Evolutionary conservation across 2,797 vertebrate species (phyloP).

Genomic region (Lithobates sylvaticus): DNA sequence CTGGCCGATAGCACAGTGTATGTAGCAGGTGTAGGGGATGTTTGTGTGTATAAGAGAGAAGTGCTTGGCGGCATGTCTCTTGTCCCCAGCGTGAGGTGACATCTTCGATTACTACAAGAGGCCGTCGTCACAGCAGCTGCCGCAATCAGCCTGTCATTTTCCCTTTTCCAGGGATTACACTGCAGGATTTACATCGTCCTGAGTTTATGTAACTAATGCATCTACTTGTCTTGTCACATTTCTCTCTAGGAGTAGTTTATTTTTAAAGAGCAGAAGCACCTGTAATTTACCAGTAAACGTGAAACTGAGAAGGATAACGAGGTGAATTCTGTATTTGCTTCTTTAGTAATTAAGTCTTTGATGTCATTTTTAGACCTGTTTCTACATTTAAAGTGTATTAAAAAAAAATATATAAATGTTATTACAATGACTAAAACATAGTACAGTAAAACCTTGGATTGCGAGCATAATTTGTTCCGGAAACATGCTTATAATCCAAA

Average conservation of each 20-base stretch:
- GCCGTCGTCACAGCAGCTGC: conserved; percentile 13
- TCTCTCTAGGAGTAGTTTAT: background rate
- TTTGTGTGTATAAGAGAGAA: conserved; percentile 20
- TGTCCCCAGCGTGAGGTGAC: conserved; percentile 46
- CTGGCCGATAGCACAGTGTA: background rate
- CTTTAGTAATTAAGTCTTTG: too few species aligned
- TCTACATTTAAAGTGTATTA: too few species aligned
- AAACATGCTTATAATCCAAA: too few species aligned
- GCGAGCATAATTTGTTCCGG: too few species aligned
- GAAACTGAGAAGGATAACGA: background rate
- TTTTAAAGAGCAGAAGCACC: background rate
- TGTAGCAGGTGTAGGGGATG: background rate
- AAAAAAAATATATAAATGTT: too few species aligned
- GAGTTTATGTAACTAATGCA: conserved; percentile 18
- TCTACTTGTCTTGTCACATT: background rate
- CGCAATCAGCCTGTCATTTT: conserved; percentile 50
- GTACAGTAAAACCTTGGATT: too few species aligned
- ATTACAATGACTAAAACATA: too few species aligned
- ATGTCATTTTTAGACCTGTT: too few species aligned
- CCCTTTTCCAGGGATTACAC: conserved; percentile 30
- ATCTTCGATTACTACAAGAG: conserved; percentile 44
- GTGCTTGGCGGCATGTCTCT: conserved; percentile 9
- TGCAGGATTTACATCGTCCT: conserved; percentile 23
- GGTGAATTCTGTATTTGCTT: background rate
- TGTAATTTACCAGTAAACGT: background rate